Conservation (phyloP, 2,888 invertebrate species). For the Notocelia uddmanniana region DNA sequence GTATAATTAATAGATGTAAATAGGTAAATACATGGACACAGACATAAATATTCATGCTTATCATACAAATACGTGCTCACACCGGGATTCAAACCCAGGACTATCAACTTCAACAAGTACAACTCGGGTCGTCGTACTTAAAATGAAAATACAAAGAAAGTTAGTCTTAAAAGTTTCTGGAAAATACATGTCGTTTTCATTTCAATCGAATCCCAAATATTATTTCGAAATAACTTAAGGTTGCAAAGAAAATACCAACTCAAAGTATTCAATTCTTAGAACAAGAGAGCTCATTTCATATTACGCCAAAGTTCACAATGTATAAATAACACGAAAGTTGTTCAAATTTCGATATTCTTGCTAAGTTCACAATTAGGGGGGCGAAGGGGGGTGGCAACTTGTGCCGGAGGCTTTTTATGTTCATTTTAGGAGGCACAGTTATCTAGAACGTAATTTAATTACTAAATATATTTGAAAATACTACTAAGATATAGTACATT, state of each 20-base stretch:
- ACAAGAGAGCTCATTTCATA: constrained; percentile 14
- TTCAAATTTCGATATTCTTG: constrained; percentile 15
- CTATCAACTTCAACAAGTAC: too few species aligned
- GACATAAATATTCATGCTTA: too few species aligned
- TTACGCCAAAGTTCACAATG: constrained; percentile 15
- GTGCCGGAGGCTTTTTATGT: not conserved
- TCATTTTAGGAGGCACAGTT: not conserved
- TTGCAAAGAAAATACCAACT: constrained; percentile 11
- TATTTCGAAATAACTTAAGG: not conserved
- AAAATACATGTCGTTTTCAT: not conserved
- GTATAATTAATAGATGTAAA: too few species aligned
- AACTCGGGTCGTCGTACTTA: too few species aligned
- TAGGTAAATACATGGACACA: too few species aligned
- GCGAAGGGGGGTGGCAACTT: not conserved
- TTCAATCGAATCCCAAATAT: not conserved
- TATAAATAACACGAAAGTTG: constrained; percentile 30
- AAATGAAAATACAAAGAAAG: too few species aligned
- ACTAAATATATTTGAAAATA: too few species aligned
- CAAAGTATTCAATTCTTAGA: constrained; percentile 17
- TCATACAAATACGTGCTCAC: too few species aligned
- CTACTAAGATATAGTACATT: too few species aligned
- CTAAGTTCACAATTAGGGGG: constrained; percentile 27
- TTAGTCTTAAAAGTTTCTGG: too few species aligned
- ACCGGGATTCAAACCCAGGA: too few species aligned
- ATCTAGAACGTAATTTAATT: not conserved